Evolutionary conservation across 2,888 invertebrate genomes (phyloP), one percentile per base, ranked within the genome.

Genomic region (Lochmaea crataegi): DNA sequence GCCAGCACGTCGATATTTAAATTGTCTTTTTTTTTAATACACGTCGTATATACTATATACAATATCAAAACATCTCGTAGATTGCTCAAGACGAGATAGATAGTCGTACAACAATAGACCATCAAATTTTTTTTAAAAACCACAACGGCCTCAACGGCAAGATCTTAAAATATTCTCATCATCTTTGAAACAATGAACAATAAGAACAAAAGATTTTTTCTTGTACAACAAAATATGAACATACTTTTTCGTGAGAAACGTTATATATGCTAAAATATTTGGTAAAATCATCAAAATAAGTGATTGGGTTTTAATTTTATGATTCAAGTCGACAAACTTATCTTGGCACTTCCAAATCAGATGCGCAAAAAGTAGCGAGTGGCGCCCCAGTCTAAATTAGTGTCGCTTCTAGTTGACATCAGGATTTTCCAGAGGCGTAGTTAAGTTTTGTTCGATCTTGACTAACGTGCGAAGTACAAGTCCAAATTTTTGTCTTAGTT

Each of bases 131-230:
- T 42, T 41, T 53, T 11, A 18, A 41, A 67, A 26, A 7, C 38
- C 12, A 41, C 18, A 48, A 22, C 12, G 22, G 12, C 45, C 16
- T 56, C 3, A 56, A 66, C 14, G 38, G 32, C 65, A 65, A 65
- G n/a, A 14, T 66, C 42, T 51, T 16, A 56, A 57, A 66, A 41
- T 16, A 38, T 66, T 66, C 57, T 56, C 57, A 66, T 66, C 42
- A 53, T 22, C 57, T 66, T 12, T n/a, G n/a, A 66, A 66, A 66
- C 66, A 66, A 66, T 66, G 41, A 12, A 56, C 66, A 66, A 66
- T 66, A 57, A 67, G 53, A 10, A 53, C 18, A 53, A 53, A 9
- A 53, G n/a, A n/a, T 53, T 10, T 53, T 53, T 9, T 48, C n/a
- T 12, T 48, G 48, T 48, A 48, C n/a, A 48, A 48, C 48, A 48